Conservation (phyloP, 2,113 vertebrate genomes). For the Xiphophorus hellerii region DNA sequence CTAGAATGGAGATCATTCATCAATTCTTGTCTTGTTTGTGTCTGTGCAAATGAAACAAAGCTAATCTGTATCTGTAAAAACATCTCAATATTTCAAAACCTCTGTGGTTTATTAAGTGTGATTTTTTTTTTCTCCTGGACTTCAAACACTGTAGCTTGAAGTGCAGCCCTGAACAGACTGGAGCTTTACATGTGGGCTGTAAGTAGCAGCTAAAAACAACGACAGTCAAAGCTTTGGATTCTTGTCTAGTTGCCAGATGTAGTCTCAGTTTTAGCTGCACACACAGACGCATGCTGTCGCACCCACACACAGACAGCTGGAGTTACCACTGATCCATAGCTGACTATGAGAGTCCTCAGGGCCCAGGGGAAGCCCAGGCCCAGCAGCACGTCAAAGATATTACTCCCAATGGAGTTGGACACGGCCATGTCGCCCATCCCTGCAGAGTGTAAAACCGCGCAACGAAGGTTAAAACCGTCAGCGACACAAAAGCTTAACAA, state of each 20-base stretch:
- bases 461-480: neutral
- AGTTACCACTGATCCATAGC: slow-evolving; percentile 80
- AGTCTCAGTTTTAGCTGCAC: neutral
- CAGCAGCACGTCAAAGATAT: slow-evolving; percentile 84
- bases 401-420: slow-evolving; percentile 85
- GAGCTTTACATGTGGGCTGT: neutral
- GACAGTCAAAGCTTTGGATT: neutral
- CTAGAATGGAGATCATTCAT: too few species aligned
- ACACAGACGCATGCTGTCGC: neutral
- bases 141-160: neutral
- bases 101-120: neutral
- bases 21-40: too few species aligned
- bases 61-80: too few species aligned
- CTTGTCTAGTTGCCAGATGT: neutral
- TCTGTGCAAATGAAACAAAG: too few species aligned
- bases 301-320: neutral
- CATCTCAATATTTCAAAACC: too few species aligned
- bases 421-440: slow-evolving; percentile 86
- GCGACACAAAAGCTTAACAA: neutral
- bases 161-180: neutral
- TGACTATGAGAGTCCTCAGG: slow-evolving; percentile 81
- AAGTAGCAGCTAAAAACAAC: neutral
- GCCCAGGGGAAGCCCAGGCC: slow-evolving; percentile 85
- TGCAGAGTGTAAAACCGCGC: slow-evolving; percentile 22
- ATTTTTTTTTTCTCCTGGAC: neutral